A percentile compares a stretch with the other conserved stretches of the same genome.
These are phyloP conservation scores for Autographa pulchrina DNA, from an alignment of 2,888 invertebrate species.

Conservation along the genomic window DNA sequence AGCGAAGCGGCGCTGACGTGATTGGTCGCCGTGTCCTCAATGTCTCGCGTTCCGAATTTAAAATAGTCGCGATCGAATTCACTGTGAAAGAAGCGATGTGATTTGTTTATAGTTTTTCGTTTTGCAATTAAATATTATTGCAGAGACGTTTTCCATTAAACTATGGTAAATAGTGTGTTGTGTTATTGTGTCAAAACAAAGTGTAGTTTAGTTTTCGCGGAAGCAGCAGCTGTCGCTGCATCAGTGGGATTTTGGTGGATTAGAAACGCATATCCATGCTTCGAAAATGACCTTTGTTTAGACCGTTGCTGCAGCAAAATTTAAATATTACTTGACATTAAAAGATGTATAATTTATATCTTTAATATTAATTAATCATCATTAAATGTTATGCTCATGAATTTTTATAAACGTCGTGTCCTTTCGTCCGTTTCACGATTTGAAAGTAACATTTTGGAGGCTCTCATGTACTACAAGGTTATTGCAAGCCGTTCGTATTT, in stretches of 20 bases:
- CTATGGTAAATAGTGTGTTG: constrained; percentile 68
- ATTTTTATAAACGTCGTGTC: constrained; percentile 47
- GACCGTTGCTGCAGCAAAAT: constrained; percentile 52
- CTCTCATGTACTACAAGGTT: constrained; percentile 76
- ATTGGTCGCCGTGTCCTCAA: constrained; percentile 75
- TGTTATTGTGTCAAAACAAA: constrained; percentile 66
- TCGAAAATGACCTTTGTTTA: constrained; percentile 57
- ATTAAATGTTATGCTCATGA: constrained; percentile 33
- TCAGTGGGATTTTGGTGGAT: constrained; percentile 70
- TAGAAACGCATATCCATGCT: constrained; percentile 49
- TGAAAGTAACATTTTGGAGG: constrained; percentile 75
- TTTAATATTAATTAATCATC: constrained; percentile 9
- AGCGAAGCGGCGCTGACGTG: constrained; percentile 84
- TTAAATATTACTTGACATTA: constrained; percentile 21
- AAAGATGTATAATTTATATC: background rate
- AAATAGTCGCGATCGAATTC: constrained; percentile 80
- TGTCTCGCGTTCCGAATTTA: constrained; percentile 76
- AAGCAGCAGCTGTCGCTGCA: constrained; percentile 74
- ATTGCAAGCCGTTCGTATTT: constrained; percentile 76
- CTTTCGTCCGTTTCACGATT: constrained; percentile 59
- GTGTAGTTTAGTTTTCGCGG: constrained; percentile 62
- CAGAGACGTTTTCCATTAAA: constrained; percentile 48
- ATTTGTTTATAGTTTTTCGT: constrained; percentile 69
- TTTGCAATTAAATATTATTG: constrained; percentile 33
- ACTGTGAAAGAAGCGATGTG: constrained; percentile 73